A percentile compares a stretch with the other conserved stretches of the same genome.
phyloP scores from a whole-genome alignment of 2,888 invertebrate species.

The Spisula solida region DNA sequence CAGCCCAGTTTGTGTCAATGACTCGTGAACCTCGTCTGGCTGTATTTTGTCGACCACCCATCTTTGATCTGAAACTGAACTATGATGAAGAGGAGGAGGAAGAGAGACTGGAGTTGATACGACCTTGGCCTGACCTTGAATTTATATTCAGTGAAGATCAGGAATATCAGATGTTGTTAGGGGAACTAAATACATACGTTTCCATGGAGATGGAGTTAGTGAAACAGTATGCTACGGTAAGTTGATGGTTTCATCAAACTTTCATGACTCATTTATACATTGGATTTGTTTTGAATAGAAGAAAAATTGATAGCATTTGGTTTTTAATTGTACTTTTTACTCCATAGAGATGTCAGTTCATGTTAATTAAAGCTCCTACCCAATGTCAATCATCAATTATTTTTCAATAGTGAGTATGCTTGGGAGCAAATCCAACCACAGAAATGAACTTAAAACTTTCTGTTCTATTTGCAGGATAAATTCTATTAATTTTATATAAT shows the following conservation, averaged over 20 bases:
- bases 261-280: no score
- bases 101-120: constrained; percentile 76
- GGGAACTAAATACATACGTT: constrained; percentile 81
- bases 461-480: no score
- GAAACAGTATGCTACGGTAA: constrained; percentile 80
- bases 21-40: constrained; percentile 83
- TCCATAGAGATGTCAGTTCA: no score
- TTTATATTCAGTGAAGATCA: constrained; percentile 84
- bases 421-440: no score
- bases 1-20: constrained; percentile 84
- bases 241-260: constrained; percentile 22
- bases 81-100: constrained; percentile 84
- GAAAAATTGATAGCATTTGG: no score
- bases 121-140: constrained; percentile 85
- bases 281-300: no score
- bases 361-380: no score
- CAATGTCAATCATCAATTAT: no score
- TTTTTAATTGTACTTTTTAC: no score
- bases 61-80: constrained; percentile 83
- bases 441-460: no score
- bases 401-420: no score
- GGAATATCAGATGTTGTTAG: constrained; percentile 81
- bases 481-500: not conserved
- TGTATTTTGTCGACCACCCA: constrained; percentile 85
- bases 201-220: constrained; percentile 81